These are phyloP conservation scores for Pollicipes pollicipes DNA, from an alignment of 1,140 invertebrate genomes.

Conservation along the genomic window DNA sequence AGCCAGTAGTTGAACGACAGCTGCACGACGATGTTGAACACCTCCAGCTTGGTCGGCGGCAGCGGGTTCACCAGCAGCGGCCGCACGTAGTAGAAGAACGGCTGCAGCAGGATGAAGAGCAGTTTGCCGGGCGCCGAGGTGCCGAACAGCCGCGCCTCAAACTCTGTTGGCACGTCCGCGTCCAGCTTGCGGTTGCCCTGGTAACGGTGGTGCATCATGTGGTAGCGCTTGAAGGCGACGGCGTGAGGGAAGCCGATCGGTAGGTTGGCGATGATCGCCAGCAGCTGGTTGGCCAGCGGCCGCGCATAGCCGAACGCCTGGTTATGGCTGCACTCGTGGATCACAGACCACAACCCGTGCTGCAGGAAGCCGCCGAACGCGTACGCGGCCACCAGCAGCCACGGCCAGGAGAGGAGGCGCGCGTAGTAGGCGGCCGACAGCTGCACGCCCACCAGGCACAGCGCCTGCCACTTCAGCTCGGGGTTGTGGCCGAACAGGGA, in stretches of 20 bases:
- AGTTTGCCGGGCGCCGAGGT: constrained; percentile 88
- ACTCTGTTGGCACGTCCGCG: constrained; percentile 80
- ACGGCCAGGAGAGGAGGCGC: constrained; percentile 54
- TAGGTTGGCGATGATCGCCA: constrained; percentile 89
- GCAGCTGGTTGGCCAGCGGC: constrained; percentile 59
- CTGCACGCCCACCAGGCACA: constrained; percentile 63
- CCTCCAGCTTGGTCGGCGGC: constrained; percentile 53
- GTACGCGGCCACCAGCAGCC: constrained; percentile 58
- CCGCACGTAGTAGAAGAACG: constrained; percentile 85
- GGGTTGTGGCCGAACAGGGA: constrained; percentile 82
- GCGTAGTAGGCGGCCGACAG: constrained; percentile 57
- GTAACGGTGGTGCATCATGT: constrained; percentile 91
- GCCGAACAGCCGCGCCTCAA: constrained; percentile 85
- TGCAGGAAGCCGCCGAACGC: constrained; percentile 91
- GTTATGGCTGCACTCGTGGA: constrained; percentile 95
- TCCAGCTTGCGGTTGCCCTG: constrained; percentile 88
- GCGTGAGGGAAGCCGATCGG: constrained; percentile 88
- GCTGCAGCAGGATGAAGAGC: constrained; percentile 78
- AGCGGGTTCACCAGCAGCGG: constrained; percentile 84
- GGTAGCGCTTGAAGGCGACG: constrained; percentile 93
- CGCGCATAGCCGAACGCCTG: constrained; percentile 80
- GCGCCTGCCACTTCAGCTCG: constrained; percentile 77
- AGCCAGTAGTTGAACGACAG: constrained; percentile 62
- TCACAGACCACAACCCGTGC: constrained; percentile 72
- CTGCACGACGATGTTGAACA: constrained; percentile 73